These are phyloP conservation scores for Frankliniella intonsa DNA, from an alignment of 2,888 invertebrate species.

Conservation along the genomic window DNA sequence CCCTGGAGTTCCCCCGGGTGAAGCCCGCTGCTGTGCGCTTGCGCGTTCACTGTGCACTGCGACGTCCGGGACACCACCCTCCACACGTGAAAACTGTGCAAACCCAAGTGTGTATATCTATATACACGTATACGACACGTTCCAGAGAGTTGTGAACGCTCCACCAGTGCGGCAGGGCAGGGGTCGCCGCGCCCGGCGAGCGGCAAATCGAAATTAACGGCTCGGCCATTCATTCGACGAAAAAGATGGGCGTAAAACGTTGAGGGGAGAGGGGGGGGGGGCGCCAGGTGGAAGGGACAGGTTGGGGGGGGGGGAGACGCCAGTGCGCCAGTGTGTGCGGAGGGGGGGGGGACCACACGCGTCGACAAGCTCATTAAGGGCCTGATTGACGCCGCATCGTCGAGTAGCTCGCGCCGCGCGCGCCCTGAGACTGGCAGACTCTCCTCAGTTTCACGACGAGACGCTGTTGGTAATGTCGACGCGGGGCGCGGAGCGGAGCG, in stretches of 20 bases:
- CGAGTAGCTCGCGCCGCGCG: slow-evolving; percentile 46
- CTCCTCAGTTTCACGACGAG: too few relatives aligned
- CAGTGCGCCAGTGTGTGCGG: background rate
- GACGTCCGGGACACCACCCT: too few relatives aligned
- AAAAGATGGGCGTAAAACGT: background rate
- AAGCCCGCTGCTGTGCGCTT: too few relatives aligned
- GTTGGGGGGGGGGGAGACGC: slow-evolving; percentile 42
- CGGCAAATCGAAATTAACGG: background rate
- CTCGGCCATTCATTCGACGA: slow-evolving; percentile 33
- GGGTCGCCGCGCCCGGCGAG: too few relatives aligned
- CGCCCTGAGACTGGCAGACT: slow-evolving; percentile 37
- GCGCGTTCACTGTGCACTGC: too few relatives aligned
- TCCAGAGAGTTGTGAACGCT: too few relatives aligned
- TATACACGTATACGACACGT: too few relatives aligned
- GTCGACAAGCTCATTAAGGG: slow-evolving; percentile 34
- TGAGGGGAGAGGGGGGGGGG: slow-evolving; percentile 67
- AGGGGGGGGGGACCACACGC: slow-evolving; percentile 34
- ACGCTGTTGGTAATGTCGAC: slow-evolving; percentile 43
- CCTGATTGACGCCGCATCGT: slow-evolving; percentile 51
- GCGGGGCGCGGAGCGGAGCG: background rate
- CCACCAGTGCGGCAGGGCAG: too few relatives aligned
- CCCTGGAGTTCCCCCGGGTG: too few relatives aligned
- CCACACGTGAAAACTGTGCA: too few relatives aligned
- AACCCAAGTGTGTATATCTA: too few relatives aligned
- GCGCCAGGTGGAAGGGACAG: slow-evolving; percentile 60